Conservation (phyloP, 2,888 invertebrate species). For the Corythucha ciliata region DNA sequence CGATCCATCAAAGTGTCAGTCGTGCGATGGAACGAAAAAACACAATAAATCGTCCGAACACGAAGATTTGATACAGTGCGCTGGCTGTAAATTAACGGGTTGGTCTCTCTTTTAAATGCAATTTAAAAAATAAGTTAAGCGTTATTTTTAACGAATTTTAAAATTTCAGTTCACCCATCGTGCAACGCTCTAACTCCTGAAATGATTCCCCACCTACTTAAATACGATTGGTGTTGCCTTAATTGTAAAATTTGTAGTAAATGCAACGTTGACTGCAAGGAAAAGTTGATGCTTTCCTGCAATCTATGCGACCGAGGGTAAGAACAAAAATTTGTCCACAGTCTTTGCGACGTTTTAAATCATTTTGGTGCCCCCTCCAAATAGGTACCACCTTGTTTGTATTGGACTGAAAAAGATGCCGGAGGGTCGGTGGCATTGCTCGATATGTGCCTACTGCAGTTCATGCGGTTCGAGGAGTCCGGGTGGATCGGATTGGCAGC, state of each 20-base stretch:
- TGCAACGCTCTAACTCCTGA: slow-evolving; percentile 77
- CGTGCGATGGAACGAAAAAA: slow-evolving; percentile 43
- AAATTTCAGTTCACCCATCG: slow-evolving; percentile 54
- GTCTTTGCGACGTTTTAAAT: slow-evolving; percentile 4
- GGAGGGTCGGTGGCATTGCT: slow-evolving; percentile 82
- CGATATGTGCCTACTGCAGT: slow-evolving; percentile 59
- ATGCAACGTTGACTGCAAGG: slow-evolving; percentile 64
- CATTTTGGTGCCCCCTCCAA: not conserved
- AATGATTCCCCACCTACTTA: slow-evolving; percentile 72
- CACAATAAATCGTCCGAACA: slow-evolving; percentile 45
- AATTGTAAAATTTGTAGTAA: slow-evolving; percentile 85
- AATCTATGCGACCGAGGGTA: slow-evolving; percentile 85
- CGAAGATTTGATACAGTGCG: slow-evolving; percentile 51
- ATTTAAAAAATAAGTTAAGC: not conserved
- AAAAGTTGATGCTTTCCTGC: slow-evolving; percentile 88
- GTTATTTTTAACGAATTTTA: not conserved
- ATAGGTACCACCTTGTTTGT: slow-evolving; percentile 77
- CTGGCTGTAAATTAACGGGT: slow-evolving; percentile 45
- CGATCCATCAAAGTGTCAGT: slow-evolving; percentile 43
- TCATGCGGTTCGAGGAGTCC: slow-evolving; percentile 46
- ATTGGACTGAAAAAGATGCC: slow-evolving; percentile 72
- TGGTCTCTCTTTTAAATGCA: not conserved
- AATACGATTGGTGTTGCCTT: slow-evolving; percentile 87
- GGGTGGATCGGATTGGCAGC: slow-evolving; percentile 46
- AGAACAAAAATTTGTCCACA: slow-evolving; percentile 26